phyloP scores from a whole-genome alignment of 2,113 vertebrate species.

The Eptesicus fuscus region DNA sequence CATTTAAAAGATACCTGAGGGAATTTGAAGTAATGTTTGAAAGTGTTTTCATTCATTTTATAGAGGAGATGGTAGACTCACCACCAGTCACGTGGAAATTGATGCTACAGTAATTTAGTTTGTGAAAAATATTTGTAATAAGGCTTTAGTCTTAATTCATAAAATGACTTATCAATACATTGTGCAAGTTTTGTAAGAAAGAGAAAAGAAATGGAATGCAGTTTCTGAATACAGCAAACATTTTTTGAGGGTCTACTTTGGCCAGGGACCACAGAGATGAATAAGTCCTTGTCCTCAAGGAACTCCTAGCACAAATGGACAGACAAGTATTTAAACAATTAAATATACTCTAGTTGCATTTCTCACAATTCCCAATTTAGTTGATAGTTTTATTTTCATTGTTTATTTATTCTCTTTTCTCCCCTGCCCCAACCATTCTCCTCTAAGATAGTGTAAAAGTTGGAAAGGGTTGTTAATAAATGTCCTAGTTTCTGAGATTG shows the following conservation, averaged over 20 bases:
- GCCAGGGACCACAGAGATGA: not conserved
- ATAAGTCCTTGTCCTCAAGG: not conserved
- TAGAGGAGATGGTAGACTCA: not conserved
- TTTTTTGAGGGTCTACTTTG: not conserved
- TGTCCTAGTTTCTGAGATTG: not conserved
- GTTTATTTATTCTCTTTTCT: not conserved
- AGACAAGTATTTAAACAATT: not conserved
- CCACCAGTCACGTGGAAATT: not conserved
- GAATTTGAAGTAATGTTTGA: not conserved
- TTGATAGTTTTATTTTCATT: not conserved
- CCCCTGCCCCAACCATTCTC: too few relatives aligned
- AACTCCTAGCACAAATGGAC: not conserved
- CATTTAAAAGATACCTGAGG: not conserved
- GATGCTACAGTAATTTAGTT: not conserved
- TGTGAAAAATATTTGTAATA: not conserved
- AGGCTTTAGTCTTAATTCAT: not conserved
- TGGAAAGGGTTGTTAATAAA: not conserved
- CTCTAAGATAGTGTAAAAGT: not conserved
- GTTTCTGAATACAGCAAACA: not conserved
- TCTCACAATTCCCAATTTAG: not conserved
- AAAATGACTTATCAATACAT: not conserved
- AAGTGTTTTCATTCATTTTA: slow-evolving; percentile 8
- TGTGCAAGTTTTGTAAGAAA: not conserved
- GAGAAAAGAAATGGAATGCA: not conserved
- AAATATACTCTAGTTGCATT: not conserved